A percentile compares a stretch with the other conserved stretches of the same genome.
Evolutionary conservation across 1,140 invertebrate species (phyloP).

Genomic region (Melipona quadrifasciata): DNA sequence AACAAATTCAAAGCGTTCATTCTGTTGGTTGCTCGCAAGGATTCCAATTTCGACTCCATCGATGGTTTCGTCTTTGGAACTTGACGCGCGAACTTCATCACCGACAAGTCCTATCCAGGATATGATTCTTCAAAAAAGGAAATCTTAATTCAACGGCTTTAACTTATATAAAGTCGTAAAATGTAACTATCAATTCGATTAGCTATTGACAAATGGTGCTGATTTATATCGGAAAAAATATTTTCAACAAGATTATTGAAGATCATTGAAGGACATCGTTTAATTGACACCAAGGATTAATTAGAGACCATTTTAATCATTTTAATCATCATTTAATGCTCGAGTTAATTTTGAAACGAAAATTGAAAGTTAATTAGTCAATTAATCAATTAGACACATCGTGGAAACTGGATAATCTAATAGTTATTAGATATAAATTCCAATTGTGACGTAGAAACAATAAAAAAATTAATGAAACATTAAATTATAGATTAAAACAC

Average conservation of each 20-base stretch:
- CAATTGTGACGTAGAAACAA: neutral
- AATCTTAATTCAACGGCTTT: slow-evolving; percentile 21
- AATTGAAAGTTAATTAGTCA: neutral
- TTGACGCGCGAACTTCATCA: neutral
- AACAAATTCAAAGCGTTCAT: slow-evolving; percentile 28
- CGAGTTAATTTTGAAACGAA: neutral
- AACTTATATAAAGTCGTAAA: too few relatives aligned
- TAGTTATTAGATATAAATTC: neutral
- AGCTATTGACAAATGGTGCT: neutral
- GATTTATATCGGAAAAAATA: too few relatives aligned
- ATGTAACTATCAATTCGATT: neutral
- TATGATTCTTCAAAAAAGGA: slow-evolving; percentile 31
- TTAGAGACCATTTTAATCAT: too few relatives aligned
- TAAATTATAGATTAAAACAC: too few relatives aligned
- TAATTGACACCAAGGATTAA: too few relatives aligned
- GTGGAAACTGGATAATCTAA: neutral
- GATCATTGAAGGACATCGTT: too few relatives aligned
- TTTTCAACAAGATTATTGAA: too few relatives aligned
- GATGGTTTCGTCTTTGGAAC: slow-evolving; percentile 18
- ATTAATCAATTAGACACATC: neutral
- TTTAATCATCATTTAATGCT: neutral
- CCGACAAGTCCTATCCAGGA: slow-evolving; percentile 29
- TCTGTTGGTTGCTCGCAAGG: neutral
- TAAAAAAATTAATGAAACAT: neutral
- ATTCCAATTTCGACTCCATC: slow-evolving; percentile 19